Conservation (phyloP, 2,113 vertebrate genomes). For the Columba livia region DNA sequence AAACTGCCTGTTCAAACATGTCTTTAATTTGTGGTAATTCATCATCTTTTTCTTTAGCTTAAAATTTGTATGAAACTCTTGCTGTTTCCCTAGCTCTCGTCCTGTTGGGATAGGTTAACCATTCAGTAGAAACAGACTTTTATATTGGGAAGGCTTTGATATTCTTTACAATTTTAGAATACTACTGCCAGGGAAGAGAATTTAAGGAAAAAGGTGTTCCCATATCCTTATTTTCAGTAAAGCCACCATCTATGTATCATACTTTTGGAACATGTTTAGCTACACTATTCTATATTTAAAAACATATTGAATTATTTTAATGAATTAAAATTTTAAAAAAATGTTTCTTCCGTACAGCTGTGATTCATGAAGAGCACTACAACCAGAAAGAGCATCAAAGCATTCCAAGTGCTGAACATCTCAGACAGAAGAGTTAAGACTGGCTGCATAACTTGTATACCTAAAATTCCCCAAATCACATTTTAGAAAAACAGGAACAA, state of each 20-base stretch:
- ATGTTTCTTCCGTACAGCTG: not conserved
- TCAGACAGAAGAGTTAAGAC: not conserved
- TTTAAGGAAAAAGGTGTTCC: not conserved
- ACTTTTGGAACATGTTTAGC: not conserved
- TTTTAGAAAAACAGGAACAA: not conserved
- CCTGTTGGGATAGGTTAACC: not conserved
- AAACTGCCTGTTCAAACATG: not conserved
- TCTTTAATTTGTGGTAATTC: not conserved
- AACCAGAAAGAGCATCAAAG: not conserved
- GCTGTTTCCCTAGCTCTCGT: not conserved
- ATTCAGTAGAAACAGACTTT: not conserved
- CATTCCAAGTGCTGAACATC: not conserved
- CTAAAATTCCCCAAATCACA: not conserved
- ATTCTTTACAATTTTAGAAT: not conserved
- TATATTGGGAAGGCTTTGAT: not conserved
- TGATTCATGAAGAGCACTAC: not conserved
- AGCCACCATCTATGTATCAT: not conserved
- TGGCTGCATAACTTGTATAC: rapidly evolving
- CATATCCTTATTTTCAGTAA: not conserved
- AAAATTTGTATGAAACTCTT: not conserved
- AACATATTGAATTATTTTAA: not conserved
- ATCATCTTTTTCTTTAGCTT: not conserved
- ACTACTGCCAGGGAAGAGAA: not conserved
- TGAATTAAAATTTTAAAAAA: not conserved
- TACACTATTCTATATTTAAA: not conserved